phyloP scores from a whole-genome alignment of 2,797 vertebrate genomes.

The Arvicola amphibius region DNA sequence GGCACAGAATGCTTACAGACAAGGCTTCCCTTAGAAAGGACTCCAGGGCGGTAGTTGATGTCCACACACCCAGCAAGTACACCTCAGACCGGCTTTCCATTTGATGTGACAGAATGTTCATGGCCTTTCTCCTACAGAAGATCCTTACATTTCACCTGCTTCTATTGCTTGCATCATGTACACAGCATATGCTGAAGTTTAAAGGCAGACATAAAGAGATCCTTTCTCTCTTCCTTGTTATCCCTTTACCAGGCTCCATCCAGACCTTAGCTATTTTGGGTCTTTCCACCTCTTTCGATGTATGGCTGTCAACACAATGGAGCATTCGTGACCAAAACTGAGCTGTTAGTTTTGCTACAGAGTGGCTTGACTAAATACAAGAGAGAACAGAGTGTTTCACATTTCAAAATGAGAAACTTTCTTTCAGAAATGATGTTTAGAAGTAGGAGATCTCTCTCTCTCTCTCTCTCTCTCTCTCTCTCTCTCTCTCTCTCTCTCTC shows the following conservation, averaged over 20 bases:
- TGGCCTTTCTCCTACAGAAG: not conserved
- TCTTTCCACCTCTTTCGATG: not conserved
- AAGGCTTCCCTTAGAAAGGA: constrained; percentile 4
- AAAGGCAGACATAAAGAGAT: not conserved
- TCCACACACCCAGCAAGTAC: not conserved
- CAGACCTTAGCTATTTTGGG: not conserved
- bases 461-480: too few relatives aligned
- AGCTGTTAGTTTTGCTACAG: not conserved
- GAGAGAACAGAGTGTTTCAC: not conserved
- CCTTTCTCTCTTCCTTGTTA: not conserved
- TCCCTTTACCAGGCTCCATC: not conserved
- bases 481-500: not conserved
- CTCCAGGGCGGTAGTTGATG: not conserved
- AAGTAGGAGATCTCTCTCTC: not conserved
- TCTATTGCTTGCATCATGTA: not conserved
- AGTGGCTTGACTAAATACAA: not conserved
- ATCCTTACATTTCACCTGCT: not conserved
- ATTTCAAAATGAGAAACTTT: not conserved
- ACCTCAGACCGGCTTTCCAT: not conserved
- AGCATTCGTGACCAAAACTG: not conserved
- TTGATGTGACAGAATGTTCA: not conserved
- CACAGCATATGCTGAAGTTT: not conserved
- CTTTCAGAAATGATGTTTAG: not conserved
- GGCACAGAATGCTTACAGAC: constrained; percentile 25
- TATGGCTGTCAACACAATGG: constrained; percentile 13